Evolutionary conservation across 2,888 invertebrate species (phyloP).

Genomic region (Apoda limacodes): DNA sequence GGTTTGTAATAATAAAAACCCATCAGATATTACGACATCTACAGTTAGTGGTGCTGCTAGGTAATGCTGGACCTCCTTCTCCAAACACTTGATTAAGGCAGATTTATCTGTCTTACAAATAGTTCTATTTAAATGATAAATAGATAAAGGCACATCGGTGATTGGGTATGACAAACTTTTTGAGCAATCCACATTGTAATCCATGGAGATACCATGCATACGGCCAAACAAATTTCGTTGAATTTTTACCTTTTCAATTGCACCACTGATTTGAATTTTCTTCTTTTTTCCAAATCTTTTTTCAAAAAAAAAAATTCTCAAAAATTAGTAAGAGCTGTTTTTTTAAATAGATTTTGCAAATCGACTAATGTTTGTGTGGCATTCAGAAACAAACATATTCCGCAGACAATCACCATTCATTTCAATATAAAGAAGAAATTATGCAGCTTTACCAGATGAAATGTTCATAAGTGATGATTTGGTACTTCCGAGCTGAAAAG

Average conservation of each 20-base stretch:
- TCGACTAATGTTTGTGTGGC: slow-evolving; percentile 5
- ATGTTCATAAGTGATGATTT: slow-evolving; percentile 19
- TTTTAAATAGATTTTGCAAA: slow-evolving; percentile 10
- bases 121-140: slow-evolving; percentile 26
- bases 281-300: too few relatives aligned
- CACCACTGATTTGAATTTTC: slow-evolving; percentile 10
- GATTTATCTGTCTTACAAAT: too few relatives aligned
- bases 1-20: slow-evolving; percentile 23
- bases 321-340: slow-evolving; percentile 4
- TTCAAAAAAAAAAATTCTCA: slow-evolving; percentile 6
- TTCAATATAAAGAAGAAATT: slow-evolving; percentile 15
- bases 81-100: slow-evolving; percentile 18
- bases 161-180: slow-evolving; percentile 18
- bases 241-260: slow-evolving; percentile 12
- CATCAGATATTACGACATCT: slow-evolving; percentile 20
- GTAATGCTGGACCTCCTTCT: slow-evolving; percentile 12
- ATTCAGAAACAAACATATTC: slow-evolving; percentile 9
- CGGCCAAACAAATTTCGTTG: slow-evolving; percentile 18
- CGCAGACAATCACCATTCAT: slow-evolving; percentile 6
- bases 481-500: slow-evolving; percentile 14
- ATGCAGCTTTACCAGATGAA: slow-evolving; percentile 18
- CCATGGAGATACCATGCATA: slow-evolving; percentile 20
- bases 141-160: slow-evolving; percentile 17
- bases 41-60: too few relatives aligned
- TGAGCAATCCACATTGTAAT: slow-evolving; percentile 18